Evolutionary conservation across 2,113 vertebrate species (phyloP).

Genomic region (Sitta europaea): DNA sequence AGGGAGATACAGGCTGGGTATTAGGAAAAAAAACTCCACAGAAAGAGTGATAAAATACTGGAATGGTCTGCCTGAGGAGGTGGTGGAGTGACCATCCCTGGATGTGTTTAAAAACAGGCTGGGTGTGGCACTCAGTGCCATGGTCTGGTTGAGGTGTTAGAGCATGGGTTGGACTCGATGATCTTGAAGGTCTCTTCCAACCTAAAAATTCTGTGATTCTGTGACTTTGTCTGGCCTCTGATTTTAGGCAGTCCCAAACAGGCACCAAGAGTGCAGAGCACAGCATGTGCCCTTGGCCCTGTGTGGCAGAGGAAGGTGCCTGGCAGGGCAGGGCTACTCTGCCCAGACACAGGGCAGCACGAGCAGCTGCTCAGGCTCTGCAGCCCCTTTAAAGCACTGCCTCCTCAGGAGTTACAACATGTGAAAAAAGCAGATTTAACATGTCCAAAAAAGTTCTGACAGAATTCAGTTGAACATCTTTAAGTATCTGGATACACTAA

Average conservation of each 20-base stretch:
- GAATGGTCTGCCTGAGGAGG: too few species aligned
- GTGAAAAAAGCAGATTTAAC: neutral
- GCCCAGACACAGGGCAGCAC: neutral
- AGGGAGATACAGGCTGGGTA: too few species aligned
- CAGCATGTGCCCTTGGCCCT: fast-evolving
- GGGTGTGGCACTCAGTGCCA: too few species aligned
- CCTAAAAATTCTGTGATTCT: too few species aligned
- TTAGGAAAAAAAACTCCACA: too few species aligned
- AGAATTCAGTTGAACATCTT: neutral
- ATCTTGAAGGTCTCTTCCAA: too few species aligned
- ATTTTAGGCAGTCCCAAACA: neutral
- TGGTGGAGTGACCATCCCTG: too few species aligned
- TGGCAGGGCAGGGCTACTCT: neutral
- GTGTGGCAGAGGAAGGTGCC: neutral
- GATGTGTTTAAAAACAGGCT: too few species aligned
- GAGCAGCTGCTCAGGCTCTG: neutral
- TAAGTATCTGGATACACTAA: neutral
- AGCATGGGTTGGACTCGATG: too few species aligned
- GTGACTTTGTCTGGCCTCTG: neutral
- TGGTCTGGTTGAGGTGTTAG: too few species aligned
- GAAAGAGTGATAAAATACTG: too few species aligned
- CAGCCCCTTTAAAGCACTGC: neutral
- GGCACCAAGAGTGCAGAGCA: neutral
- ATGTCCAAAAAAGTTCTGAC: neutral
- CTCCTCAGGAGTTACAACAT: neutral